phyloP scores from a whole-genome alignment of 2,113 vertebrate species.

The human region DNA sequence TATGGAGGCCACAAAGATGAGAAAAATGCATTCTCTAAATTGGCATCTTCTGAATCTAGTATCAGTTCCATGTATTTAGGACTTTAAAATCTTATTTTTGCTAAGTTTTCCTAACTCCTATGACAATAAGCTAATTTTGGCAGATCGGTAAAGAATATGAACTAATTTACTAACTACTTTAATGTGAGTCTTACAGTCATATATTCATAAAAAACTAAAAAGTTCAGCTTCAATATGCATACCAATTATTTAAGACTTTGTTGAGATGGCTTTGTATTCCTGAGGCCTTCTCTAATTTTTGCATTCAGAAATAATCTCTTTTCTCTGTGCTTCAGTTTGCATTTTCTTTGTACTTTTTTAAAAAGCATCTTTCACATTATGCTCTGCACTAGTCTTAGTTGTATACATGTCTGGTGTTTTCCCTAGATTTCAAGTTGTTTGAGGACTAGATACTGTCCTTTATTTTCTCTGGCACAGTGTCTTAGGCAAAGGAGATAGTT shows the following conservation, averaged over 20 bases:
- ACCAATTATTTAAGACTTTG: not conserved
- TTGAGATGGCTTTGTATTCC: not conserved
- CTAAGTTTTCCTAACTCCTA: not conserved
- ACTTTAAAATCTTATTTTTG: slow-evolving; percentile 34
- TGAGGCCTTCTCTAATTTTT: not conserved
- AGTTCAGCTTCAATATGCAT: not conserved
- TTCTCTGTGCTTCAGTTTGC: not conserved
- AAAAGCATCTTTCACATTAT: not conserved
- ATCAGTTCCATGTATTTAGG: not conserved
- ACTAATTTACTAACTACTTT: slow-evolving; percentile 5
- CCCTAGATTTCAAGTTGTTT: not conserved
- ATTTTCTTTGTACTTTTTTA: not conserved
- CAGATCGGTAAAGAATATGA: not conserved
- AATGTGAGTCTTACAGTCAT: not conserved
- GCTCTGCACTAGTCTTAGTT: not conserved
- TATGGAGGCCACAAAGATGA: not conserved
- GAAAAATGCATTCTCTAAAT: not conserved
- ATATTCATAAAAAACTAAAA: slow-evolving; percentile 1
- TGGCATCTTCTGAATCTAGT: not conserved
- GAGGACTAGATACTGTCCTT: not conserved
- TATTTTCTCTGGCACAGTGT: not conserved
- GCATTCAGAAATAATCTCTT: slow-evolving; percentile 11
- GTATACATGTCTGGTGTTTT: not conserved
- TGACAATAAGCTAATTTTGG: slow-evolving; percentile 2
- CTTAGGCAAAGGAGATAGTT: not conserved